phyloP scores from a whole-genome alignment of 2,888 invertebrate genomes.

The Parasteatoda lunata region DNA sequence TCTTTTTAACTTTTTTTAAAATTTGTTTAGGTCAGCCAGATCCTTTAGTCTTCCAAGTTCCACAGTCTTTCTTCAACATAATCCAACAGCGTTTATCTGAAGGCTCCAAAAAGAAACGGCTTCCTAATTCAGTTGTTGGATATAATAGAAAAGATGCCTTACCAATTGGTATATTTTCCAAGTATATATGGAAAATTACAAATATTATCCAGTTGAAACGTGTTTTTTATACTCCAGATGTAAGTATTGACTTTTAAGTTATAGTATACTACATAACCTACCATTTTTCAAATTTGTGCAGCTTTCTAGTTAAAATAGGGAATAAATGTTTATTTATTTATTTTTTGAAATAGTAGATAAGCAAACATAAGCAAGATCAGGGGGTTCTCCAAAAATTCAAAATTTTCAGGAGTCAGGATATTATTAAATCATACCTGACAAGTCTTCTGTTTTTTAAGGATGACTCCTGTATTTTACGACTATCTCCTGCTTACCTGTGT shows the following conservation, averaged over 20 bases:
- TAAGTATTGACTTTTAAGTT: conserved; percentile 72
- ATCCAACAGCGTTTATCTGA: conserved; percentile 82
- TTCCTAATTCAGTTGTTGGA: conserved; percentile 80
- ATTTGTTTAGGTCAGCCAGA: conserved; percentile 78
- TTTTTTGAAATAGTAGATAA: too few relatives aligned
- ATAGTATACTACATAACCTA: neutral
- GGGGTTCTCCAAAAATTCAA: too few relatives aligned
- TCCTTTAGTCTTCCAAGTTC: conserved; percentile 82
- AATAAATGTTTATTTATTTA: too few relatives aligned
- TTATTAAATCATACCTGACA: too few relatives aligned
- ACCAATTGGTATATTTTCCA: conserved; percentile 81
- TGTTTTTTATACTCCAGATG: conserved; percentile 82
- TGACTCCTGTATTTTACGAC: too few relatives aligned
- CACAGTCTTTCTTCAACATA: conserved; percentile 82
- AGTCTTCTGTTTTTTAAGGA: too few relatives aligned
- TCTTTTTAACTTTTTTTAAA: too few relatives aligned
- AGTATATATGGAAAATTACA: conserved; percentile 83
- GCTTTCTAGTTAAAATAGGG: too few relatives aligned
- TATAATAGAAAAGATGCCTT: conserved; percentile 79
- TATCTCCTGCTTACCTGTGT: too few relatives aligned
- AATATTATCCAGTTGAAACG: conserved; percentile 82
- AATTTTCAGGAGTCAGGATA: too few relatives aligned
- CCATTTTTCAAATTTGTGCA: too few relatives aligned
- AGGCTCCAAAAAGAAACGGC: conserved; percentile 79
- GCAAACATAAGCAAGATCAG: too few relatives aligned